Percentiles rank a stretch among this genome's conserved stretches.
Conservation (phyloP, 2,113 vertebrate species). For the Centropus unirufus region DNA sequence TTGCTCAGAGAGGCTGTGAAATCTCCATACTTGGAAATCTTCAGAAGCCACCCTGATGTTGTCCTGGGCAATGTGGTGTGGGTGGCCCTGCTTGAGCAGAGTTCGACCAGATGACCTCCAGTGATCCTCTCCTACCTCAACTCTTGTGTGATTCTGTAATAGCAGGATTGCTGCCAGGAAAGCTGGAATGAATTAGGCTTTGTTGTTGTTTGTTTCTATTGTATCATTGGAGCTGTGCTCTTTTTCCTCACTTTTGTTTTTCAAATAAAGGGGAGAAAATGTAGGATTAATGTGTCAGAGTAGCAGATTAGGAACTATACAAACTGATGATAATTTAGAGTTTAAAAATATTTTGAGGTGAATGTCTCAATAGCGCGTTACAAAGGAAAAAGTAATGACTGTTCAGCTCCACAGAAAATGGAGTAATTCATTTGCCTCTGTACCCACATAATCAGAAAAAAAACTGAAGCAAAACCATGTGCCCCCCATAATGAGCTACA, state of each 20-base stretch:
- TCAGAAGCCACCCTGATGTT: fast-evolving
- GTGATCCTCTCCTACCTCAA: background rate
- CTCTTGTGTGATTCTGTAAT: background rate
- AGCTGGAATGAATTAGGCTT: background rate
- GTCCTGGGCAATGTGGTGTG: background rate
- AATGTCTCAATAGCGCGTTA: background rate
- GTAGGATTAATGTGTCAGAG: background rate
- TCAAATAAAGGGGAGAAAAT: background rate
- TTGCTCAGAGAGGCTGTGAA: background rate
- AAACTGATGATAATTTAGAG: background rate
- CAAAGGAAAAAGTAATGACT: background rate
- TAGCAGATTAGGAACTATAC: fast-evolving
- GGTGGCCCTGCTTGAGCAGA: background rate
- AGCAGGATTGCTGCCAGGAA: background rate
- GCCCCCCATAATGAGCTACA: background rate
- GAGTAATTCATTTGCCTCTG: background rate
- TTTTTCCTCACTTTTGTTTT: background rate
- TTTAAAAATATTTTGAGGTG: background rate
- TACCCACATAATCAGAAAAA: background rate
- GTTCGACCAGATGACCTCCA: background rate
- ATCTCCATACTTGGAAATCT: background rate
- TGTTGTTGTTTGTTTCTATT: background rate
- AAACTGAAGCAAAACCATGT: background rate
- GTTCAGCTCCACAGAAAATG: background rate
- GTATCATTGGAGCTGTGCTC: background rate